Evolutionary conservation across 2,797 vertebrate species (phyloP).

Genomic region (Holocentrus rufus): DNA sequence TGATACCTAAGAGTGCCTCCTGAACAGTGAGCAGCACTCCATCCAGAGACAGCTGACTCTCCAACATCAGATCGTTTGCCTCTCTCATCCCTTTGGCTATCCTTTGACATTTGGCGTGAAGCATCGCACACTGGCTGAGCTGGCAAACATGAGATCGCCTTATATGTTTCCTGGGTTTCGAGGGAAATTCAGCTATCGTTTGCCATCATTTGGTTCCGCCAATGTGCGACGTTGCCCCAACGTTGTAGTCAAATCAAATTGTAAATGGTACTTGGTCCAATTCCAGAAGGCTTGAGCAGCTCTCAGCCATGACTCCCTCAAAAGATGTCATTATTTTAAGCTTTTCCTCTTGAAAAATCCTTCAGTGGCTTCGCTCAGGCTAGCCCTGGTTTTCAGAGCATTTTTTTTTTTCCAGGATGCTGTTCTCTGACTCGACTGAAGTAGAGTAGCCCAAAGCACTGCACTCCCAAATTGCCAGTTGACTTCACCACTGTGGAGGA

Average conservation of each 20-base stretch:
- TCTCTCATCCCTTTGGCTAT: too few relatives aligned
- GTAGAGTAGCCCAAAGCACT: constrained; percentile 57
- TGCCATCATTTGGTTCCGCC: constrained; percentile 9
- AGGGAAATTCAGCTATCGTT: constrained; percentile 20
- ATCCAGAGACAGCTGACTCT: too few relatives aligned
- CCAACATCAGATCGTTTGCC: too few relatives aligned
- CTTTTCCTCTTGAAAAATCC: constrained; percentile 60
- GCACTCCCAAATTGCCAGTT: constrained; percentile 57
- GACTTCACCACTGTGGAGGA: constrained; percentile 42
- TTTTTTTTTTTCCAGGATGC: constrained; percentile 42
- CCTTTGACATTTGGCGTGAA: not conserved
- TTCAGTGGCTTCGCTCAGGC: constrained; percentile 54
- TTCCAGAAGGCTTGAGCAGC: constrained; percentile 47
- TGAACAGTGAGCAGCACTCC: too few relatives aligned
- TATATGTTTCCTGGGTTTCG: constrained; percentile 4
- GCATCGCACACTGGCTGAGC: not conserved
- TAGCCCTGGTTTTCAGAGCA: constrained; percentile 53
- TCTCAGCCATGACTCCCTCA: constrained; percentile 54
- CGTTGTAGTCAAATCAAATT: constrained; percentile 60
- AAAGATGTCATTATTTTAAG: constrained; percentile 72
- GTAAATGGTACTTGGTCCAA: constrained; percentile 44
- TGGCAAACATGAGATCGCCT: not conserved
- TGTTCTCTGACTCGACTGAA: constrained; percentile 47
- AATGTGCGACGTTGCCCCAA: constrained; percentile 48
- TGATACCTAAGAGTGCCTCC: too few relatives aligned